A percentile compares a stretch with the other conserved stretches of the same genome.
Conservation (phyloP, 2,113 vertebrate genomes). For the Oryzias curvinotus region DNA sequence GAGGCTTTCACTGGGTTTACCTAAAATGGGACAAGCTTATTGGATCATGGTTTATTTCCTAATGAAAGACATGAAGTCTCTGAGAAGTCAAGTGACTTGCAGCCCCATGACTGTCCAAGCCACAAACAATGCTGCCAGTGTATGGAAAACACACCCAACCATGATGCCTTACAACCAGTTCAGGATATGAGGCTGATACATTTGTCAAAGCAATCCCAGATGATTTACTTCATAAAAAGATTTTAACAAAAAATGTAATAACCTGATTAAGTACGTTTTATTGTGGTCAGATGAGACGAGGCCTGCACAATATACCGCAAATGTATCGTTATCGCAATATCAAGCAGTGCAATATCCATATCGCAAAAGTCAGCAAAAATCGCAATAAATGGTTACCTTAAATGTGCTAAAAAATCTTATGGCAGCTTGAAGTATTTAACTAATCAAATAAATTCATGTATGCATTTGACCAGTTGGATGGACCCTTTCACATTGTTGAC, state of each 20-base stretch:
- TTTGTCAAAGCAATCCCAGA: rapidly evolving
- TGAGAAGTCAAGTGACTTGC: constrained; percentile 60
- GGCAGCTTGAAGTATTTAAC: no score
- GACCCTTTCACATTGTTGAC: no score
- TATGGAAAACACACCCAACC: rapidly evolving
- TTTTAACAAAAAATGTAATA: not conserved
- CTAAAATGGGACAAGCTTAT: constrained; percentile 31
- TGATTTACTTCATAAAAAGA: not conserved
- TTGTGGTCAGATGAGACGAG: not conserved
- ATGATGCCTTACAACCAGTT: not conserved
- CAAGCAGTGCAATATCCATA: no score
- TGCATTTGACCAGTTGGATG: no score
- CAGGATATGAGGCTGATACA: not conserved
- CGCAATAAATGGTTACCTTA: no score
- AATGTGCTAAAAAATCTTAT: no score
- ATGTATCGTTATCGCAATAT: no score
- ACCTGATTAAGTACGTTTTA: not conserved
- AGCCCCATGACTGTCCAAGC: constrained; percentile 58
- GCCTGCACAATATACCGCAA: no score
- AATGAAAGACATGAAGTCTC: constrained; percentile 60
- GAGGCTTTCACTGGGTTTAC: not conserved
- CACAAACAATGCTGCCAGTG: rapidly evolving
- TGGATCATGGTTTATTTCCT: constrained; percentile 45
- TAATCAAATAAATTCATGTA: no score
- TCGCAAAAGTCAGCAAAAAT: no score